A percentile compares a stretch with the other conserved stretches of the same genome.
Evolutionary conservation across 2,113 vertebrate genomes (phyloP).

Genomic region (Eulemur macaco): DNA sequence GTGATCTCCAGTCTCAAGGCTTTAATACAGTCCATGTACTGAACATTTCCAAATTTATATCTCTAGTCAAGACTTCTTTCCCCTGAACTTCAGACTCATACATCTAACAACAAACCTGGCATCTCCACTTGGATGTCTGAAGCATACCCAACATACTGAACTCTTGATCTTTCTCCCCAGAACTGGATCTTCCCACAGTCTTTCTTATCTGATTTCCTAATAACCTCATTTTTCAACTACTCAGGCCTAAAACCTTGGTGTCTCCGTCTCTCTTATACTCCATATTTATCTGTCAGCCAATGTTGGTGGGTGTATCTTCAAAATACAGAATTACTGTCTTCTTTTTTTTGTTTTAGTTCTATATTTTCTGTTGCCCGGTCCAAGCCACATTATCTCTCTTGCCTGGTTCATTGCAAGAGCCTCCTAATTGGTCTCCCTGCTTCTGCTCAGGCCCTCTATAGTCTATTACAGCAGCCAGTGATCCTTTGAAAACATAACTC

Average conservation of each 20-base stretch:
- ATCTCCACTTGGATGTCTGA: neutral
- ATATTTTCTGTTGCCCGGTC: neutral
- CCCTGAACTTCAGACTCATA: neutral
- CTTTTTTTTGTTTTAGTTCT: neutral
- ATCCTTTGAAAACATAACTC: neutral
- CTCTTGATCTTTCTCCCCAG: neutral
- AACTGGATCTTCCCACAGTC: neutral
- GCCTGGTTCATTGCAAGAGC: neutral
- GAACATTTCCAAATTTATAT: neutral
- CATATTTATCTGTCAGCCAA: neutral
- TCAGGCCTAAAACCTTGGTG: neutral
- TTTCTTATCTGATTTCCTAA: neutral
- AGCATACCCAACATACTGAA: neutral
- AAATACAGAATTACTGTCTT: constrained; percentile 9
- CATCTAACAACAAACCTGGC: neutral
- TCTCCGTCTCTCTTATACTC: neutral
- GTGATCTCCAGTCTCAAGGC: neutral
- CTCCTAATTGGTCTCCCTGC: neutral
- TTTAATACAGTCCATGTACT: neutral
- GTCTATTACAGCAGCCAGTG: neutral
- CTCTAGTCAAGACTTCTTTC: neutral
- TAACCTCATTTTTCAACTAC: constrained; percentile 31
- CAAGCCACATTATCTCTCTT: neutral
- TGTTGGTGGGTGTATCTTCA: neutral
- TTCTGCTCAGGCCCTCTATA: neutral